Conservation (phyloP, 1,140 invertebrate genomes). For the Tetragonula clypearis region DNA sequence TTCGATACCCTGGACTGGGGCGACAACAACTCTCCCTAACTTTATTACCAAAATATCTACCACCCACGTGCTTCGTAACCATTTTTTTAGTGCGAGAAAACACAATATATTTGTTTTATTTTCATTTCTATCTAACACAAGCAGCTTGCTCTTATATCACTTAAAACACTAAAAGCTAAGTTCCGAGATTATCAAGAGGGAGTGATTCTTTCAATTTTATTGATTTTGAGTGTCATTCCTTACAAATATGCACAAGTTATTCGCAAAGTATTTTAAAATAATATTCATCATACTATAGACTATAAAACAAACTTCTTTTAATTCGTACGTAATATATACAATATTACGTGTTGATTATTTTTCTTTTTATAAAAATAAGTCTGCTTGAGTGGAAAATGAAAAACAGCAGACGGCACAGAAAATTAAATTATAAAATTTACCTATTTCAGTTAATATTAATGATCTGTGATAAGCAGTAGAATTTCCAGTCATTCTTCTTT, state of each 20-base stretch:
- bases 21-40: background rate
- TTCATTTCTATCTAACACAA: background rate
- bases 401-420: too few relatives aligned
- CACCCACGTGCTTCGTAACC: background rate
- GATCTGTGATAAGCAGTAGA: background rate
- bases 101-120: background rate
- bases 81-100: background rate
- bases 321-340: background rate
- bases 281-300: background rate
- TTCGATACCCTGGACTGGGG: background rate
- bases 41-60: conserved; percentile 1
- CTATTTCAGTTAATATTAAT: background rate
- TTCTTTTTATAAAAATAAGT: background rate
- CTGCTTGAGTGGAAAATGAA: background rate
- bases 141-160: background rate
- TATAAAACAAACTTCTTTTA: background rate
- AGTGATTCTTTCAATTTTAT: background rate
- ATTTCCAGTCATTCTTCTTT: background rate
- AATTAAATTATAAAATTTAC: background rate
- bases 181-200: background rate
- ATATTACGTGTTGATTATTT: background rate
- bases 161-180: background rate
- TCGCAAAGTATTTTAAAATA: background rate
- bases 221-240: background rate
- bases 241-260: background rate